phyloP scores from a whole-genome alignment of 2,888 invertebrate genomes.

The Tachina grossa region DNA sequence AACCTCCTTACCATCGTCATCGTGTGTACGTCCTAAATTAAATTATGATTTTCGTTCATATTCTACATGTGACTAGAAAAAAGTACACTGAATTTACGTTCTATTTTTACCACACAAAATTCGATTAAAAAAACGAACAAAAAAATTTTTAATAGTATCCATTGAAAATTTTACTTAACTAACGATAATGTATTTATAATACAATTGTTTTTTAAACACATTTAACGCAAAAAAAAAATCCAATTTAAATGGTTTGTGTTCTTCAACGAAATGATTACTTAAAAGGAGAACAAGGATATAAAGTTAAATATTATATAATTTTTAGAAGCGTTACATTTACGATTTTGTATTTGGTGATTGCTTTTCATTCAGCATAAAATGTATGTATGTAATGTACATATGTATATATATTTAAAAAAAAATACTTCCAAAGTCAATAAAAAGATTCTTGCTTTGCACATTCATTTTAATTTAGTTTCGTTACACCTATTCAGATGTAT shows the following conservation, averaged over 20 bases:
- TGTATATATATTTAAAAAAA: too few relatives aligned
- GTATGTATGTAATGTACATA: too few relatives aligned
- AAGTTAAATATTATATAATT: not conserved
- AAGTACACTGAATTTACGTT: conserved; percentile 10
- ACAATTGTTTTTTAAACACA: conserved; percentile 13
- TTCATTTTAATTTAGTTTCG: too few relatives aligned
- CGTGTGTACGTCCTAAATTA: conserved; percentile 72
- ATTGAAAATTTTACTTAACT: conserved; percentile 46
- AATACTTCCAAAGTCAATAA: too few relatives aligned
- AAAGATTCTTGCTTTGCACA: too few relatives aligned
- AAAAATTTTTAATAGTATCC: not conserved
- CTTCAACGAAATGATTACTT: conserved; percentile 20
- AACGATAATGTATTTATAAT: conserved; percentile 17
- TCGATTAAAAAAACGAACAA: conserved; percentile 16
- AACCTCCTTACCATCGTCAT: conserved; percentile 35
- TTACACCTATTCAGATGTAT: too few relatives aligned
- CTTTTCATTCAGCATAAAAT: conserved; percentile 2
- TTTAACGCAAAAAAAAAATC: not conserved
- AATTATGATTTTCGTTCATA: conserved; percentile 76
- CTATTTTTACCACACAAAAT: conserved; percentile 4
- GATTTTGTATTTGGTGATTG: not conserved
- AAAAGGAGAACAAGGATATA: not conserved
- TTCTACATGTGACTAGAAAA: conserved; percentile 77
- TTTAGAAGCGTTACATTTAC: not conserved
- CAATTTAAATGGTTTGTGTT: conserved; percentile 6